Evolutionary conservation across 2,888 invertebrate genomes (phyloP), one percentile per base, ranked within the genome.

Genomic region (Apodemia zela): DNA sequence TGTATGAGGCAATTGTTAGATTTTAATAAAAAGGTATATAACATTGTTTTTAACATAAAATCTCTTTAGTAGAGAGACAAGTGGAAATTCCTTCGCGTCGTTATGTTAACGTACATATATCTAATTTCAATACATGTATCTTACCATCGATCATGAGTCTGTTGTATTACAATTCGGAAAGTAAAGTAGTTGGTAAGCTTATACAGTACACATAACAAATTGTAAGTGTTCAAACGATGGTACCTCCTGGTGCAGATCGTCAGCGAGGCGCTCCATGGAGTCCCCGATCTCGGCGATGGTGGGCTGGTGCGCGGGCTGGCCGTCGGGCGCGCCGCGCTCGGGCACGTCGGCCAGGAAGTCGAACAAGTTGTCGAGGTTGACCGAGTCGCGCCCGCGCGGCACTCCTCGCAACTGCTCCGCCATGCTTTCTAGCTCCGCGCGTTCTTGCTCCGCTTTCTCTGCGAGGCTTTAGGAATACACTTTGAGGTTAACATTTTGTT

Each of bases 341-440:
- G 89, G 92, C 49, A 96, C 95, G 73, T 97, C 97, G 0, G 97
- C 96, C 25, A 98, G 91, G 87, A 98, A 98, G 65, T 97, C 97
- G 87, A 98, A 98, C 73, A 98, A 88, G 83, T 97, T 97, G 84
- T 98, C 98, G 74, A 98, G 87, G 80, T 97, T 97, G 0, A 97
- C 96, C 0, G 96, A 95, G 75, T 96, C 96, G 94, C 85, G n/a
- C 93, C 81, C 11, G 84, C 81, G 66, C 82, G 78, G 62, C 81
- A 84, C 25, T 0, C 85, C 89, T 0, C 90, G 87, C 8, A 91
- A 80, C 61, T 89, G 89, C 67, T 81, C 90, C 5, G 90, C 89
- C 89, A 91, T 90, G 61, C 77, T 88, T 54, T 89, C 85, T 15
- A 93, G 79, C 71, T 94, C 93, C 0, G 91, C 93, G 25, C 94